Evolutionary conservation across 2,797 vertebrate species (phyloP), one percentile per base, ranked within the genome.

Genomic region (Sitta carolinensis): DNA sequence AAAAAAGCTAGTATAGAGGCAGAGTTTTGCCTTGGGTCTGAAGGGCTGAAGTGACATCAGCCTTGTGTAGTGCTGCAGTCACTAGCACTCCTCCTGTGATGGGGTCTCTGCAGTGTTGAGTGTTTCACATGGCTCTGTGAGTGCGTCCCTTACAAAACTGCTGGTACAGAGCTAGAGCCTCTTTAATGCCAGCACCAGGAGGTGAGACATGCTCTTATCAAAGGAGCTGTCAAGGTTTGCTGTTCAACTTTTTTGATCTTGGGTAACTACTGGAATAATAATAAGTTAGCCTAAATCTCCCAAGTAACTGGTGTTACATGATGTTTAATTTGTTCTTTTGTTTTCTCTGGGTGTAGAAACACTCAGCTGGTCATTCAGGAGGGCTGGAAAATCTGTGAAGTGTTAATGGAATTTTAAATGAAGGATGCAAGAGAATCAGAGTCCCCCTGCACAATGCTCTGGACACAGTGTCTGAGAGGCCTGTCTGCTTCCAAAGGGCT

Each of bases 211-310:
- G 61, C 30, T 67, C 48, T 54, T 95, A 70, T 89, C 66, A 92
- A 93, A 92, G 85, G 43, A 90, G 63, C 61, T 91, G 92, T 78
- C 45, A 70, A 76, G 50, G 36, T 64, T 93, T 95, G 87, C 59
- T 70, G 11, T 90, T 94, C 58, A 79, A 42, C 62, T 90, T 89
- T 89, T 95, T 87, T 94, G 77, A 85, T 92, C 88, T 68, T 88
- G 48, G 47, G 32, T 87, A 86, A 88, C 94, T 80, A 40, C 68
- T 82, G 91, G 73, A 73, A 78, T 77, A 75, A 90, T 77, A 90
- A 84, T 64, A 77, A 68, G 54, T 11, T 61, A 84, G 76, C 62
- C 43, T 34, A 75, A 42, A 54, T 90, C 69, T 86, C 75, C 85
- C 42, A 59, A 29, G 51, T 61, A 55, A 40, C 64, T 85, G 78